Evolutionary conservation across 2,113 vertebrate genomes (phyloP), one percentile per base, ranked within the genome.

Genomic region (Vicugna pacos): DNA sequence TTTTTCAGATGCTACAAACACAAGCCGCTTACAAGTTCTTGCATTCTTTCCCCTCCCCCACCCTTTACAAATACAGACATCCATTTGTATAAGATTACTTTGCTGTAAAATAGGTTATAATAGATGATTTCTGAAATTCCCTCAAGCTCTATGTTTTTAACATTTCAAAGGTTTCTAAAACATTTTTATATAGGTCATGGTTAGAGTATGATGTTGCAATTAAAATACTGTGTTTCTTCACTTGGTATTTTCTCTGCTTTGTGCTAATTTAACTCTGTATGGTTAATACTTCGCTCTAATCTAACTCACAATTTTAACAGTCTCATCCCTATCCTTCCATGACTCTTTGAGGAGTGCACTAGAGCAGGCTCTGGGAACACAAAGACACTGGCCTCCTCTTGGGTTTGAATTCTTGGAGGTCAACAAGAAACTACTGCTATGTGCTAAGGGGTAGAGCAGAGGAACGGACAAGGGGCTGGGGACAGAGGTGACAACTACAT

Each of bases 1-100:
- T 28, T 85, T 94, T 60, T 92, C 60, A 77, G 72, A 62, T 14
- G 58, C 35, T 38, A 89, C 70, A 80, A 92, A 97, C 19, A 75
- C 72, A 85, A 35, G 75, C 46, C 48, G 38, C 52, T 91, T 30
- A 28, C 6, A 50, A 79, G 28, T 50, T 64, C 60, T 32, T 91
- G 22, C 11, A 52, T 46, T 56, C 38, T 22, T 30, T 16, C 26
- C 32, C 6, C 19, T 64, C 4, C 20, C 32, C 52, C 1, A 35
- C 5, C 20, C 30, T 30, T 32, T 24, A 95, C 28, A 95, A 80
- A 83, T 38, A 48, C 2, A 83, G 5, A 32, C 13, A 52, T 69
- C 32, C 14, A 85, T 77, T 56, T 89, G 42, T 48, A 3, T 15
- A 76, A 85, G 19, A 75, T 67, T 11, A 90, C 94, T 84, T 84